These are phyloP conservation scores for Eutolmus rufibarbis DNA, from an alignment of 2,888 invertebrate genomes.

Conservation along the genomic window DNA sequence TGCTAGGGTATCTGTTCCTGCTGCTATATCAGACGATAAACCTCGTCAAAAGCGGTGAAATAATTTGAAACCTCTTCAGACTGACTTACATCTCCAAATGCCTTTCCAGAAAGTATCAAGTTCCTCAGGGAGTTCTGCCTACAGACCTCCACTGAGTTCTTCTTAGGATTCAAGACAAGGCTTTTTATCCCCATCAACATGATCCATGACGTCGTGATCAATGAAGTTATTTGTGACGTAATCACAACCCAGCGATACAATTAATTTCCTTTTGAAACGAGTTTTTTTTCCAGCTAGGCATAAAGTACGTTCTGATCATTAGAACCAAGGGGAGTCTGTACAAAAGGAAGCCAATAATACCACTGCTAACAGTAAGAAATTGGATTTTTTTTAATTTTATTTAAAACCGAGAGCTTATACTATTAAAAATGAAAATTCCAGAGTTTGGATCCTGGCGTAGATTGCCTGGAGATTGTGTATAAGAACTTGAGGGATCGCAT, in stretches of 20 bases:
- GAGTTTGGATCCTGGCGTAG: constrained; percentile 58
- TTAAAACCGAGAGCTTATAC: background rate
- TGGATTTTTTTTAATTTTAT: background rate
- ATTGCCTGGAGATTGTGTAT: constrained; percentile 59
- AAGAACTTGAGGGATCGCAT: constrained; percentile 49
- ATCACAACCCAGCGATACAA: constrained; percentile 32
- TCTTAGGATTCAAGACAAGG: constrained; percentile 54
- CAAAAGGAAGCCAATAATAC: constrained; percentile 57
- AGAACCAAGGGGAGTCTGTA: constrained; percentile 59
- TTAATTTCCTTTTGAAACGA: background rate
- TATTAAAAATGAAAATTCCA: constrained; percentile 49
- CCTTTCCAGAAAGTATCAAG: constrained; percentile 55
- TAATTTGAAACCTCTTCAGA: background rate
- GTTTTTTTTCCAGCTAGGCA: constrained; percentile 56
- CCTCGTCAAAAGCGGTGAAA: constrained; percentile 16
- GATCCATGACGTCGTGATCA: constrained; percentile 61
- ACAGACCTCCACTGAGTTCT: constrained; percentile 57
- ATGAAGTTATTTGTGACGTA: constrained; percentile 64
- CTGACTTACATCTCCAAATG: background rate
- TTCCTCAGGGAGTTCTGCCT: constrained; percentile 59
- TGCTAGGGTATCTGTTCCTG: background rate
- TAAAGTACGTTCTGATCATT: constrained; percentile 60
- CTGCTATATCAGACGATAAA: background rate
- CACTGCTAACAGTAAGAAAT: constrained; percentile 59
- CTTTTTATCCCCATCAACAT: constrained; percentile 57